Percentiles rank a stretch among this genome's conserved stretches.
Evolutionary conservation across 2,113 vertebrate genomes (phyloP).

Genomic region (Aleadryas rufinucha): DNA sequence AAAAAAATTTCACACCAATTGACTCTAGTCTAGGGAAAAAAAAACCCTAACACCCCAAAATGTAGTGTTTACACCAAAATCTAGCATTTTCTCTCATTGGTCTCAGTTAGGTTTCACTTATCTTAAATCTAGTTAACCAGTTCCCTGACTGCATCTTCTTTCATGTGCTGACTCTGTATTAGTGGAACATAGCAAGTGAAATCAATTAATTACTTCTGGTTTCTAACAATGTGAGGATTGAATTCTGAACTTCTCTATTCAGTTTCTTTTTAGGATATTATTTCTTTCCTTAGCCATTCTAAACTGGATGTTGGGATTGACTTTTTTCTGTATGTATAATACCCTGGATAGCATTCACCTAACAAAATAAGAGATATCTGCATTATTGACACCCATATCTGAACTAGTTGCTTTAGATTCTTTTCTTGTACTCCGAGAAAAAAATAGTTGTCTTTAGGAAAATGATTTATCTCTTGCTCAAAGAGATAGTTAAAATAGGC

Average conservation of each 20-base stretch:
- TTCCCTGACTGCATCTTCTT: background rate
- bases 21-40: background rate
- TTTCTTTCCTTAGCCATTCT: background rate
- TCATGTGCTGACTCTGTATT: background rate
- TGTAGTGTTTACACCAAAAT: background rate
- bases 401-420: background rate
- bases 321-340: background rate
- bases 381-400: background rate
- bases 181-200: background rate
- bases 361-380: background rate
- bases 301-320: background rate
- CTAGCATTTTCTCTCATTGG: background rate
- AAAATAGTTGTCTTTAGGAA: background rate
- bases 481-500: background rate
- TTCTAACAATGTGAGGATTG: background rate
- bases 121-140: background rate
- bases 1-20: background rate
- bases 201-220: background rate
- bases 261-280: background rate
- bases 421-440: background rate
- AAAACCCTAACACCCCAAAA: background rate
- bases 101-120: background rate
- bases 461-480: background rate
- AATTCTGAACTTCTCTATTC: background rate
- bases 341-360: background rate